phyloP scores from a whole-genome alignment of 2,113 vertebrate species.

The Capra hircus region DNA sequence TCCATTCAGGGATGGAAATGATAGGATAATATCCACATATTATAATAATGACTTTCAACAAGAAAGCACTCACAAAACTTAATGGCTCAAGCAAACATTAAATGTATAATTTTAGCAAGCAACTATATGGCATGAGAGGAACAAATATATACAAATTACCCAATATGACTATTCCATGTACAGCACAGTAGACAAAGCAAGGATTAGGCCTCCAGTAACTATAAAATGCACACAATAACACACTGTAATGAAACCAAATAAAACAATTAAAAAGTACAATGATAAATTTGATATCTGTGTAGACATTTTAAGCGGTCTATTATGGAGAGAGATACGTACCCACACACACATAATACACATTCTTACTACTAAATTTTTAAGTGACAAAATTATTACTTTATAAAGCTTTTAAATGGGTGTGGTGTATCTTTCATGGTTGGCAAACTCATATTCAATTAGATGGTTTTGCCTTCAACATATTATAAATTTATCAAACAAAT shows the following conservation, averaged over 20 bases:
- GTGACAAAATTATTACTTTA: neutral
- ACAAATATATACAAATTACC: neutral
- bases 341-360: neutral
- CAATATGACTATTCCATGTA: neutral
- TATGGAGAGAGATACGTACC: neutral
- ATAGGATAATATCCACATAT: conserved; percentile 19
- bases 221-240: neutral
- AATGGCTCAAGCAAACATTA: conserved; percentile 51
- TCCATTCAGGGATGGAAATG: neutral
- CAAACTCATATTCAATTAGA: neutral
- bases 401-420: neutral
- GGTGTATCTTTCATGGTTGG: neutral
- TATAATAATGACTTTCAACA: conserved; percentile 40
- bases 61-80: conserved; percentile 5
- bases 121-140: neutral
- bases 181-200: conserved; percentile 14
- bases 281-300: neutral
- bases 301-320: neutral
- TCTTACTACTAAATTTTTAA: neutral
- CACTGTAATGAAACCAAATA: neutral
- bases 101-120: conserved; percentile 49
- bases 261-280: neutral
- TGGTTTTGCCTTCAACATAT: neutral
- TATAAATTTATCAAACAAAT: neutral
- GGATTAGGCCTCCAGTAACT: neutral